phyloP scores from a whole-genome alignment of 2,888 invertebrate genomes.

The Frankliniella fusca region DNA sequence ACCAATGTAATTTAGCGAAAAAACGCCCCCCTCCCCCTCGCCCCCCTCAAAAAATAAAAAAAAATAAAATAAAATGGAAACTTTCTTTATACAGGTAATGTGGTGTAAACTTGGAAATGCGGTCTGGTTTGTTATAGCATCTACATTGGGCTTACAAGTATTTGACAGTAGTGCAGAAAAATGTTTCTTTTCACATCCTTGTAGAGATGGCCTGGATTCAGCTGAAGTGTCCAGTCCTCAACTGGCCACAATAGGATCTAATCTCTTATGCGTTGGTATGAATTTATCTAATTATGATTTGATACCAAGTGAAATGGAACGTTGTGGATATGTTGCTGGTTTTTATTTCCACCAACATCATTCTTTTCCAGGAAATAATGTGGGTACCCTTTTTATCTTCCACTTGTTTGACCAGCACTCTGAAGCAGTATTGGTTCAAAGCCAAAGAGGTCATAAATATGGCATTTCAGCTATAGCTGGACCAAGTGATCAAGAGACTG shows the following conservation, averaged over 20 bases:
- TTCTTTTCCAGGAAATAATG: conserved; percentile 40
- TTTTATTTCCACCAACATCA: not conserved
- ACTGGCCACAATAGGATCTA: conserved; percentile 40
- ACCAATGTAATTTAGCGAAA: too few relatives aligned
- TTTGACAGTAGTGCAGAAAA: conserved; percentile 41
- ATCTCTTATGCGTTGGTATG: conserved; percentile 41
- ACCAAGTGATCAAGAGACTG: conserved; percentile 30
- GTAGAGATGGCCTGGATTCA: conserved; percentile 39
- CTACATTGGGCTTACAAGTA: conserved; percentile 42
- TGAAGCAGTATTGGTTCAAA: conserved; percentile 40
- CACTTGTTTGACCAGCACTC: conserved; percentile 39
- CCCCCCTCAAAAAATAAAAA: too few relatives aligned
- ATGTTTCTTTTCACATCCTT: conserved; percentile 41
- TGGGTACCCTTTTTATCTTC: conserved; percentile 41
- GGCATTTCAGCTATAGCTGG: conserved; percentile 41
- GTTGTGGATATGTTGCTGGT: not conserved
- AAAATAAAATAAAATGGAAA: not conserved
- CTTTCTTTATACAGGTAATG: conserved; percentile 38
- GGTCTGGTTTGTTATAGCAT: conserved; percentile 41
- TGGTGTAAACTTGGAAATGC: conserved; percentile 42
- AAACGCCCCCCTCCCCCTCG: too few relatives aligned
- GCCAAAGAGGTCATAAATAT: conserved; percentile 41
- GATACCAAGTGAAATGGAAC: too few relatives aligned
- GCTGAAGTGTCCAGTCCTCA: conserved; percentile 41
- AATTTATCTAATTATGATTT: not conserved